phyloP scores from a whole-genome alignment of 2,797 vertebrate species.

The Alectoris magna region DNA sequence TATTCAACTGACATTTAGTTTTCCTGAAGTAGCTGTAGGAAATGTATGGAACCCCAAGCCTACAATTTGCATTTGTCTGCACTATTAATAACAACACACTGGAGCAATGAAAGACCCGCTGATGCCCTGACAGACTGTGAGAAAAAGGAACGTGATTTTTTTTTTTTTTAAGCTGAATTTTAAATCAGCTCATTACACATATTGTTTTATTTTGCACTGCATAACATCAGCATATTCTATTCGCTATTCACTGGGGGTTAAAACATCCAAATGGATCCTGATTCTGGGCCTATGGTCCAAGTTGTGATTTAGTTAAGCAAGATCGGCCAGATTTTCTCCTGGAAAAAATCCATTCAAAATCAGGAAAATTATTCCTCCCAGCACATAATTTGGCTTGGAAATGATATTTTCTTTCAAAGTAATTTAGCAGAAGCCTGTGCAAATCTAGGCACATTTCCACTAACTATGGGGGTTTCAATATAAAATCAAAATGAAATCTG shows the following conservation, averaged over 20 bases:
- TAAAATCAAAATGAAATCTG: not conserved
- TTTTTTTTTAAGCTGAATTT: conserved; percentile 38
- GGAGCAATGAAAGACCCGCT: conserved; percentile 33
- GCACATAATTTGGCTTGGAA: conserved; percentile 36
- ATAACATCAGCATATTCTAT: conserved; percentile 40
- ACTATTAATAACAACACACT: conserved; percentile 21
- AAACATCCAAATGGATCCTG: conserved; percentile 41
- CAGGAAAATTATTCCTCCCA: conserved; percentile 54
- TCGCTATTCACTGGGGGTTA: conserved; percentile 54
- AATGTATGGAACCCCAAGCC: not conserved
- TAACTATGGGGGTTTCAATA: not conserved
- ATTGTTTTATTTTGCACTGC: conserved; percentile 52
- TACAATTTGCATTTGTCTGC: not conserved
- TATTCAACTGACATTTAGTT: not conserved
- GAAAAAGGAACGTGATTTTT: conserved; percentile 2
- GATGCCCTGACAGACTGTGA: not conserved
- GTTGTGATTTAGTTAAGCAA: conserved; percentile 41
- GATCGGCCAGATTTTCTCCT: conserved; percentile 36
- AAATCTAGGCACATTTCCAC: not conserved
- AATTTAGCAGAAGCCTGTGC: not conserved
- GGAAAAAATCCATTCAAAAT: conserved; percentile 61
- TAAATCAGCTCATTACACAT: conserved; percentile 50
- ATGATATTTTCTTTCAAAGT: not conserved
- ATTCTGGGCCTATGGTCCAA: conserved; percentile 38
- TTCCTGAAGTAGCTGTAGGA: not conserved